Evolutionary conservation across 2,113 vertebrate genomes (phyloP).

Genomic region (Pomatorhinus ruficollis): DNA sequence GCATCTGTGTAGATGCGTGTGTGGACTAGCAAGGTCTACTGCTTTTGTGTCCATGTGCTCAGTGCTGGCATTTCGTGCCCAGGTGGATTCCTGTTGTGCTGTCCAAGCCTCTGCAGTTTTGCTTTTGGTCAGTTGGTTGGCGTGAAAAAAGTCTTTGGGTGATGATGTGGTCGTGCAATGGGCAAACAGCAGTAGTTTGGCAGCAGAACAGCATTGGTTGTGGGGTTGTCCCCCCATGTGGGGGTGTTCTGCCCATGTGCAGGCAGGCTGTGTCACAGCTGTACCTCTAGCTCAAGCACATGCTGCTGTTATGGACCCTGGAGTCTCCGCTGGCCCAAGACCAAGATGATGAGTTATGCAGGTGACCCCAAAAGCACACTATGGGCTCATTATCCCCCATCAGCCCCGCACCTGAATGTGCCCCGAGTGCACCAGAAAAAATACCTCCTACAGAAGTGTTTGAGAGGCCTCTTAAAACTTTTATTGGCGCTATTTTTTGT

Average conservation of each 20-base stretch:
- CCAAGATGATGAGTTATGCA: neutral
- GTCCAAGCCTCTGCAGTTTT: neutral
- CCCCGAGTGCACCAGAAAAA: neutral
- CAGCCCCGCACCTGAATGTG: neutral
- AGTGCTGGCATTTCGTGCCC: accelerated
- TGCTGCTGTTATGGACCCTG: neutral
- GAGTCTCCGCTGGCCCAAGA: neutral
- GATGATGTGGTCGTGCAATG: accelerated
- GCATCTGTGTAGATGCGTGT: neutral
- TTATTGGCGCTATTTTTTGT: slow-evolving; percentile 59
- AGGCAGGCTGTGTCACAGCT: neutral
- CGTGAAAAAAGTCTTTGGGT: accelerated
- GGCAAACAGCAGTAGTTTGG: neutral
- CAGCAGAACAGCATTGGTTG: neutral
- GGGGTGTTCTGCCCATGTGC: neutral
- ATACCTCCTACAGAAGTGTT: slow-evolving; percentile 23
- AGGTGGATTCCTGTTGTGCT: accelerated
- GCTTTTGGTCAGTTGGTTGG: neutral
- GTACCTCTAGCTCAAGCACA: neutral
- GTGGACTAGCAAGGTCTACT: neutral
- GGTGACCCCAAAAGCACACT: neutral
- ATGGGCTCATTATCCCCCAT: neutral
- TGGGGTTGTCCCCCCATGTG: accelerated
- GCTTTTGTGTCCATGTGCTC: neutral
- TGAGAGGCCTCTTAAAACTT: slow-evolving; percentile 43